Percentiles rank a stretch among this genome's conserved stretches.
Evolutionary conservation across 2,113 vertebrate genomes (phyloP).

Genomic region (Antechinus flavipes): DNA sequence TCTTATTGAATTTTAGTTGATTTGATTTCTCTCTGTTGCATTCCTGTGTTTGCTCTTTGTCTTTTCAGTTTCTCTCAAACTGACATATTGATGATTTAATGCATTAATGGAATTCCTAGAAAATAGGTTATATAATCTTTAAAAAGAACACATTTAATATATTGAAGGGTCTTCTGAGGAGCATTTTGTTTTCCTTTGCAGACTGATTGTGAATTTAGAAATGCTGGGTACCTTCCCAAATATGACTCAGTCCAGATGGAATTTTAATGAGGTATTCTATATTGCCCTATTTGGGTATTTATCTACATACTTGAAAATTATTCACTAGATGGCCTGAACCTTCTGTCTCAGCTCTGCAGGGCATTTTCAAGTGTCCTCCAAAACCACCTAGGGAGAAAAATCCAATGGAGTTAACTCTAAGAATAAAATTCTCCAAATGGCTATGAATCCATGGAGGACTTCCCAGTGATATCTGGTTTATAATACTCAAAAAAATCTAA

Average conservation of each 20-base stretch:
- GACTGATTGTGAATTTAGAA: slow-evolving; percentile 61
- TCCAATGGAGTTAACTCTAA: background rate
- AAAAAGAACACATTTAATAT: slow-evolving; percentile 65
- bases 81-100: slow-evolving; percentile 71
- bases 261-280: slow-evolving; percentile 39
- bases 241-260: slow-evolving; percentile 56
- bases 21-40: slow-evolving; percentile 58
- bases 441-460: background rate
- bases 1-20: slow-evolving; percentile 66
- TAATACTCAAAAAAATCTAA: background rate
- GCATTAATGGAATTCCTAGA: slow-evolving; percentile 67
- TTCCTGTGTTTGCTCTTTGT: slow-evolving; percentile 52
- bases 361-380: background rate
- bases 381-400: background rate
- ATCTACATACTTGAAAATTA: slow-evolving; percentile 39
- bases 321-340: slow-evolving; percentile 11
- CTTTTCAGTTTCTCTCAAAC: slow-evolving; percentile 67
- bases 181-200: slow-evolving; percentile 66
- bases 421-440: background rate
- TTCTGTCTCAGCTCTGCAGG: slow-evolving; percentile 5
- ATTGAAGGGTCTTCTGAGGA: slow-evolving; percentile 63
- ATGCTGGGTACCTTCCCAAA: slow-evolving; percentile 45
- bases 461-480: background rate
- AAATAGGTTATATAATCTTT: slow-evolving; percentile 49
- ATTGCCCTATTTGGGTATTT: slow-evolving; percentile 49